Base-by-base conservation (phyloP, 2,888 invertebrate species). In the Eupeodes latifasciatus region DNA sequence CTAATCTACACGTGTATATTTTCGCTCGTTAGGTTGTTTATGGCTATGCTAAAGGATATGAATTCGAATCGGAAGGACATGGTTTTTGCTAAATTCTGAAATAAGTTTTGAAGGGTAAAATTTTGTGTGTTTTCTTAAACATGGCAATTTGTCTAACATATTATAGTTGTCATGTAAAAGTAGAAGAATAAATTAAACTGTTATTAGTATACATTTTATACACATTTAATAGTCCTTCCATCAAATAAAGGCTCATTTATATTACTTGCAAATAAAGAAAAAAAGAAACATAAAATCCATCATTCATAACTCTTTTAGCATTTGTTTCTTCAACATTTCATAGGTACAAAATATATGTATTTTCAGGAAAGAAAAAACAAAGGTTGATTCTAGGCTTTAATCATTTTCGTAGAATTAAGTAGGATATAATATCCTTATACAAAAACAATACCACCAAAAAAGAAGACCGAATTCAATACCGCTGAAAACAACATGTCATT, bases 1-100 rank as follows among this genome's bases (percentile, higher is more conserved):
- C 7, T 14, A 47, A 64, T 64, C 19, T 47, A 64, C 64, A 64
- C 10, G 44, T 44, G 16, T 44, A n/a, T 62, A 40, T 62, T 16
- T 16, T 62, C n/a, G 11, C 16, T 44, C 10, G 16, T 62, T 62
- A 62, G 16, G 16, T 55, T 9, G 14, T n/a, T 55, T 9, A 27
- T 27, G 3, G 27, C 27, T 27, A 3, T 2, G 3, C 2, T 27
- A 27, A 27, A 27, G 16, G 40, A 5, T 59, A 34, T 14, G 5
- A 34, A 27, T 14, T 3, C 7, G 14, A 49, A 14, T 1, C n/a
- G 7, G 10, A n/a, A 1, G 51, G 16, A 6, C 5, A 7, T 5
- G 55, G 19, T 57, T 57, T 27, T 16, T 10, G 5, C 11, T 19
- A 27, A 40, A 40, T 57, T 57, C 27, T 11, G 5, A 5, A 57